Evolutionary conservation across 2,797 vertebrate species (phyloP).

Genomic region (Pangasius djambal): DNA sequence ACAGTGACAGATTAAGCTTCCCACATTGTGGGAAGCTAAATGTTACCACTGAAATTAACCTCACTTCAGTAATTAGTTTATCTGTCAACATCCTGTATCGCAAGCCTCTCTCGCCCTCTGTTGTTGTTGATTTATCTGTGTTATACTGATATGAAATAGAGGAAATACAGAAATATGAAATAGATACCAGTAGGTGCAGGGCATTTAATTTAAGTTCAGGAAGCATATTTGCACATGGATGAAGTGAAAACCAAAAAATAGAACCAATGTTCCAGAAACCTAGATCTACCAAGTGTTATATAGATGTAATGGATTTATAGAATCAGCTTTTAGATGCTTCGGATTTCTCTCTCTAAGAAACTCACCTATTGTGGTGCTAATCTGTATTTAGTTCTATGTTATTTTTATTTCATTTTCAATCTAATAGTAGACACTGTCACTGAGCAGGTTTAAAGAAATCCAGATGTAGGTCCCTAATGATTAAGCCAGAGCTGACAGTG

Average conservation of each 20-base stretch:
- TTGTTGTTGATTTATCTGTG: not conserved
- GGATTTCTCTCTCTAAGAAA: not conserved
- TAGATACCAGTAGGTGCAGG: not conserved
- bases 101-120: not conserved
- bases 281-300: not conserved
- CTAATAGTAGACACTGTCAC: not conserved
- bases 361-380: not conserved
- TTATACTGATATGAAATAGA: not conserved
- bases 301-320: not conserved
- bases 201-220: not conserved
- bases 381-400: not conserved
- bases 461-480: not conserved
- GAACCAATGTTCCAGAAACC: not conserved
- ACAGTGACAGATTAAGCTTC: not conserved
- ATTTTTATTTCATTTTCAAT: not conserved
- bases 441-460: not conserved
- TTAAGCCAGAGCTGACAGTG: not conserved
- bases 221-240: not conserved
- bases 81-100: not conserved
- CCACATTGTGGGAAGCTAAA: not conserved
- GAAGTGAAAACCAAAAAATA: not conserved
- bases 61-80: not conserved
- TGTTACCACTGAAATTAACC: not conserved
- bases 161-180: not conserved
- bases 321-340: not conserved